phyloP scores from a whole-genome alignment of 2,888 invertebrate genomes.

The Lasioglossum villosulum region DNA sequence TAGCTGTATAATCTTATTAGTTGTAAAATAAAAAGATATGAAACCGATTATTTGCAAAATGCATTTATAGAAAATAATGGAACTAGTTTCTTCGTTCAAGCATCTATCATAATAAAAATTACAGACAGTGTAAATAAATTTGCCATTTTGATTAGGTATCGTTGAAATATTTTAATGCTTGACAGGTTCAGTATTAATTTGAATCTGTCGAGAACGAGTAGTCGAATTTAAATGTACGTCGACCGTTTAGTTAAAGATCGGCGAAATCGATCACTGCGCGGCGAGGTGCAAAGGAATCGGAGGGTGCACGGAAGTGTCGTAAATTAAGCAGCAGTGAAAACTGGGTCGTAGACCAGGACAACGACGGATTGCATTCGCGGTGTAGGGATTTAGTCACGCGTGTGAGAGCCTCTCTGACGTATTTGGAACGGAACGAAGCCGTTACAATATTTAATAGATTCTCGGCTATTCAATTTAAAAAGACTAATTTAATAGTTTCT shows the following conservation, averaged over 20 bases:
- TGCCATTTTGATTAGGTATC: no score
- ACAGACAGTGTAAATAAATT: no score
- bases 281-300: background rate
- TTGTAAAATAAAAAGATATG: no score
- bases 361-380: background rate
- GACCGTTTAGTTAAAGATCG: background rate
- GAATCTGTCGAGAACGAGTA: background rate
- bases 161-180: no score
- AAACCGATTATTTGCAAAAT: no score
- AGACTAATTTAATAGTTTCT: background rate
- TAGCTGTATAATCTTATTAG: no score
- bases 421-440: conserved; percentile 1
- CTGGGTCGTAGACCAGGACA: background rate
- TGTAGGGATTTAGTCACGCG: background rate
- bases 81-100: no score
- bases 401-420: background rate
- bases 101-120: no score
- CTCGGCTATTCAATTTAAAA: background rate
- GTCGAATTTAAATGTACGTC: background rate
- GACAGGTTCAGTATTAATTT: background rate
- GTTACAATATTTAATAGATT: background rate
- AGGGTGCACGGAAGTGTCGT: background rate
- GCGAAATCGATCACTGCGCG: background rate
- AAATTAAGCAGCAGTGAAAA: background rate
- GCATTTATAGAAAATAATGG: no score